phyloP scores from a whole-genome alignment of 1,140 invertebrate genomes.

The Parasteatoda tepidariorum region DNA sequence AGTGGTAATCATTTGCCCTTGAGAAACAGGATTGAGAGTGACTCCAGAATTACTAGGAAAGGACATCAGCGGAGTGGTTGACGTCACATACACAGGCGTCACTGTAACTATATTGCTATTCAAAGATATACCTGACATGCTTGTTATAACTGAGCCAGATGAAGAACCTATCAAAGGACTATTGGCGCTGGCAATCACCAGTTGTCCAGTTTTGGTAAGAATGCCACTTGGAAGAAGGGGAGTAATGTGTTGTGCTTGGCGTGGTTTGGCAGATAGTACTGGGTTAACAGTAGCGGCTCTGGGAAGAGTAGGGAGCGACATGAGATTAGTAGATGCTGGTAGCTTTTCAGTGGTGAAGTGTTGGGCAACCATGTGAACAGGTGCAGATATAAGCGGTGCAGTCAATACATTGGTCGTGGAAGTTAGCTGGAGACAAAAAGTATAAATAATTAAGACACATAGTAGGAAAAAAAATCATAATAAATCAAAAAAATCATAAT shows the following conservation, averaged over 20 bases:
- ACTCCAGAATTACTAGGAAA: conserved; percentile 18
- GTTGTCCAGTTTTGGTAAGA: conserved; percentile 40
- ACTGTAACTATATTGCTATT: conserved; percentile 48
- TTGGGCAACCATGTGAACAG: conserved; percentile 38
- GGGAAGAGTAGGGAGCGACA: conserved; percentile 9
- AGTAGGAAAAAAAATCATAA: too few relatives aligned
- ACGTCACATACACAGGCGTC: conserved; percentile 42
- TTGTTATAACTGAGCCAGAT: conserved; percentile 25
- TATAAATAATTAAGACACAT: too few relatives aligned
- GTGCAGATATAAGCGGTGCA: conserved; percentile 35
- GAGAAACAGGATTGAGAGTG: conserved; percentile 24
- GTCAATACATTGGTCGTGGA: conserved; percentile 44
- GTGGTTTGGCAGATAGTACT: conserved; percentile 7
- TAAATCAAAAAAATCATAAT: too few relatives aligned
- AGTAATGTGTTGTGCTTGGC: conserved; percentile 19
- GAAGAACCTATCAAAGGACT: conserved; percentile 31
- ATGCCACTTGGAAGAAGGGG: conserved; percentile 12
- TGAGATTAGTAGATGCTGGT: conserved; percentile 4
- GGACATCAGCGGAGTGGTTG: conserved; percentile 25
- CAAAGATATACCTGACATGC: conserved; percentile 41
- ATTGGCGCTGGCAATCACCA: conserved; percentile 49
- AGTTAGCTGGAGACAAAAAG: conserved; percentile 23
- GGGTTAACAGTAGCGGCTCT: conserved; percentile 9
- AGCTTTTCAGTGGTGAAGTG: conserved; percentile 43
- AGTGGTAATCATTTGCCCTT: conserved; percentile 28